phyloP scores from a whole-genome alignment of 2,888 invertebrate genomes.

The Rhagium mordax region DNA sequence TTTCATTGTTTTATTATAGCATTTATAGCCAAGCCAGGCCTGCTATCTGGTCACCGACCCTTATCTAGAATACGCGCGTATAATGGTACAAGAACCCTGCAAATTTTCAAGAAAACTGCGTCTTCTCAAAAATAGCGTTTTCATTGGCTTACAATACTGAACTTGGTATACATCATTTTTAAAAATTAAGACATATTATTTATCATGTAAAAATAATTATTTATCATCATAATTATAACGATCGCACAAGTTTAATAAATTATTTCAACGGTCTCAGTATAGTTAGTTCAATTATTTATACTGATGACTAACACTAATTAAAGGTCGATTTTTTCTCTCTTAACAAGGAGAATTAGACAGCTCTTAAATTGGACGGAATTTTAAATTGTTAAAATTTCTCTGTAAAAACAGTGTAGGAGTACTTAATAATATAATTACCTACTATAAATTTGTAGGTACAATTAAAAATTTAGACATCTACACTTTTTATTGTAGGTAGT shows the following conservation, averaged over 20 bases:
- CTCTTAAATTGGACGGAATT: background rate
- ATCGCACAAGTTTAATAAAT: background rate
- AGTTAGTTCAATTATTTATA: background rate
- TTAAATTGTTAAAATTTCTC: background rate
- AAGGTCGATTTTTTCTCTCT: constrained; percentile 15
- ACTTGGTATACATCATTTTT: too few relatives aligned
- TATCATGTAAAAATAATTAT: too few relatives aligned
- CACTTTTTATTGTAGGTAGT: background rate
- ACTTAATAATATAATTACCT: constrained; percentile 4
- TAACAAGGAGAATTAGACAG: background rate
- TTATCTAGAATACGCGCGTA: too few relatives aligned
- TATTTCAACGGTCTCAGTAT: background rate
- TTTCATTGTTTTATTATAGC: too few relatives aligned
- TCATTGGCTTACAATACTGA: too few relatives aligned
- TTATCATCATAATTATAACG: too few relatives aligned
- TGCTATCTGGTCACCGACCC: too few relatives aligned
- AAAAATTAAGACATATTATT: too few relatives aligned
- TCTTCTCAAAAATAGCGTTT: too few relatives aligned
- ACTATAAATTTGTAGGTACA: background rate
- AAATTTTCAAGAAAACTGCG: too few relatives aligned
- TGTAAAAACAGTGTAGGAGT: background rate
- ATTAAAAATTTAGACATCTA: constrained; percentile 4
- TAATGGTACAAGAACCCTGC: too few relatives aligned
- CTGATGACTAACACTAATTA: constrained; percentile 13
- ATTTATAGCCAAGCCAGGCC: too few relatives aligned